Evolutionary conservation across 2,113 vertebrate species (phyloP).

Genomic region (Salminus brasiliensis): DNA sequence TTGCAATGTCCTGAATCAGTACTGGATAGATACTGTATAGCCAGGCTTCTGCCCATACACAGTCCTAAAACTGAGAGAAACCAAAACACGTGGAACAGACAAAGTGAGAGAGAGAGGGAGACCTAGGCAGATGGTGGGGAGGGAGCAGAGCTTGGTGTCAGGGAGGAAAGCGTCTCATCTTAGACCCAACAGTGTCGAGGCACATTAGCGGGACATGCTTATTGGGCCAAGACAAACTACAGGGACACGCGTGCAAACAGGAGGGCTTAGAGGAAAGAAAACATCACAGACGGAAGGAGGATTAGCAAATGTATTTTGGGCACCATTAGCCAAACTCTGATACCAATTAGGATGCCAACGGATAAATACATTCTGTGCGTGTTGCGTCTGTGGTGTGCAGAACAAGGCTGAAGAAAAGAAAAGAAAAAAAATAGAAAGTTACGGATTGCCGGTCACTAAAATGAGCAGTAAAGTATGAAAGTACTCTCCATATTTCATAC

Average conservation of each 20-base stretch:
- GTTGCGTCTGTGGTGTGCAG: neutral
- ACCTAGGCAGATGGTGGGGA: slow-evolving; percentile 23
- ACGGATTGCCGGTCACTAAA: neutral
- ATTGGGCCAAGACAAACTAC: slow-evolving; percentile 25
- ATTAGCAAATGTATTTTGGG: neutral
- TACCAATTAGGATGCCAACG: neutral
- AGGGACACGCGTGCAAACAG: neutral
- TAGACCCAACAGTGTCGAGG: slow-evolving; percentile 31
- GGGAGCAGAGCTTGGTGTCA: slow-evolving; percentile 2
- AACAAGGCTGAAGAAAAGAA: slow-evolving; percentile 5
- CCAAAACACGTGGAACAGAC: too few species aligned
- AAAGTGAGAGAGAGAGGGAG: slow-evolving; percentile 32
- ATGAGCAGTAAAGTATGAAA: neutral
- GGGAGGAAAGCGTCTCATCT: slow-evolving; percentile 30
- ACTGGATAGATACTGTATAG: too few species aligned
- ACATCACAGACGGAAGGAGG: slow-evolving; percentile 35
- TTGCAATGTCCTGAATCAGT: too few species aligned
- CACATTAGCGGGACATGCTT: slow-evolving; percentile 31
- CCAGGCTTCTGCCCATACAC: too few species aligned
- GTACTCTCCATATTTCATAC: neutral
- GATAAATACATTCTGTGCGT: neutral
- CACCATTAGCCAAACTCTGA: neutral
- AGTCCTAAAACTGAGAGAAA: too few species aligned
- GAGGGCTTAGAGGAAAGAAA: slow-evolving; percentile 16
- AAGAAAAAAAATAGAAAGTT: slow-evolving; percentile 1